A percentile compares a stretch with the other conserved stretches of the same genome.
These are phyloP conservation scores for Tachuris rubrigastra DNA, from an alignment of 2,113 vertebrate genomes.

Conservation along the genomic window DNA sequence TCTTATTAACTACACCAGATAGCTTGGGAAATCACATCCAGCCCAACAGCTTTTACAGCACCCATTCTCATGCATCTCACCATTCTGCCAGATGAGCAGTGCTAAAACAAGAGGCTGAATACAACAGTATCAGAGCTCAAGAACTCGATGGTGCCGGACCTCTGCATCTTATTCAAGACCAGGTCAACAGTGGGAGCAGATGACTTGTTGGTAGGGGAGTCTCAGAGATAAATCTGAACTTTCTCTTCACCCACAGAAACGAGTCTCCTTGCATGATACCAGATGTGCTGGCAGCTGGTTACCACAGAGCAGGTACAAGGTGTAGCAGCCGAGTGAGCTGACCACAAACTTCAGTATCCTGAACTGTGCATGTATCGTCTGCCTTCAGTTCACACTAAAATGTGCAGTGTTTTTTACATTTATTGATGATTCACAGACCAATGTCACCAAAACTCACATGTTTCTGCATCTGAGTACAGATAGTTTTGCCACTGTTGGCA, in stretches of 20 bases:
- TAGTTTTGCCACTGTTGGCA: neutral
- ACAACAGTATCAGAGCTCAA: neutral
- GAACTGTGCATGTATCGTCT: neutral
- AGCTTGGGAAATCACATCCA: neutral
- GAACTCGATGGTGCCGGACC: neutral
- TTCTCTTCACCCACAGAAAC: neutral
- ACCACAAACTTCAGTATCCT: neutral
- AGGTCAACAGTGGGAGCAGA: neutral
- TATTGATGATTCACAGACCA: neutral
- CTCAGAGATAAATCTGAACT: neutral
- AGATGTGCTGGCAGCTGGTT: neutral
- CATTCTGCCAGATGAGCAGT: neutral
- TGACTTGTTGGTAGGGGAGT: neutral
- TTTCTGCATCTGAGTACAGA: neutral
- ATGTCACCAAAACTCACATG: neutral
- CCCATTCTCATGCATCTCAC: neutral
- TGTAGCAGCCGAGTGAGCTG: neutral
- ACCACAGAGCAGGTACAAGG: neutral
- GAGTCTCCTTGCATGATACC: accelerated
- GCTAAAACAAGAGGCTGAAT: neutral
- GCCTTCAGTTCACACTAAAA: neutral
- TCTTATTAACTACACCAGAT: neutral
- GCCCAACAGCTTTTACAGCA: neutral
- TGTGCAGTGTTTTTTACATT: neutral
- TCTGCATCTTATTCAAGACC: neutral